Evolutionary conservation across 2,888 invertebrate genomes (phyloP), one percentile per base, ranked within the genome.

Genomic region (Slavum lentiscoides): DNA sequence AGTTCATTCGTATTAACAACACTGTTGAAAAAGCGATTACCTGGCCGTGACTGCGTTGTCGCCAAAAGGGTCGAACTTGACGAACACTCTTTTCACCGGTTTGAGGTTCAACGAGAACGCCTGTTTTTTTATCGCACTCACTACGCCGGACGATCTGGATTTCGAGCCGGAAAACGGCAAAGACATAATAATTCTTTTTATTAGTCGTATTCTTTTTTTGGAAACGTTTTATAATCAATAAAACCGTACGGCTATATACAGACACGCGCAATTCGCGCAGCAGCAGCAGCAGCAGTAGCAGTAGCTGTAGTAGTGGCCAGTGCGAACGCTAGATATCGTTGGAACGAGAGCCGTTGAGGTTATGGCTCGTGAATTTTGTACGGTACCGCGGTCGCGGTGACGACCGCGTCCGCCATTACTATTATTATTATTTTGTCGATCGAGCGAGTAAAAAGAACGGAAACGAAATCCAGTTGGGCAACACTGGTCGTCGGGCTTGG

Each of bases 11-110:
- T 23, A 23, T 23, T 59, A n/a, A n/a, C 4, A 59, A n/a, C n/a
- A 59, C 59, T 1, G 21, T 53, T 62, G 23, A 43, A 69, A 53
- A 69, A 53, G 53, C 30, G 37, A 86, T 87, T 87, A 91, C 91
- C 91, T 89, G 84, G 89, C 89, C 83, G 89, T 89, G 83, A 87
- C 88, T 82, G 91, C 91, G 87, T 92, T 91, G 84, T 91, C 89
- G 84, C 91, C 89, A 87, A 95, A 95, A 7, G 96, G 95, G 88
- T 96, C 95, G 85, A 95, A 95, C 87, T 91, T 91, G 74, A 94
- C 90, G 74, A 90, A 90, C 82, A 96, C 90, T 87, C 90, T 90
- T 85, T 92, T 92, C 0, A 93, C 92, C 66, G 93, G 93, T 86
- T 93, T 93, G 82, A 95, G 88, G 88, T 92, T 93, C 15, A 95